Conservation (phyloP, 2,797 vertebrate species). For the Tapera naevia region DNA sequence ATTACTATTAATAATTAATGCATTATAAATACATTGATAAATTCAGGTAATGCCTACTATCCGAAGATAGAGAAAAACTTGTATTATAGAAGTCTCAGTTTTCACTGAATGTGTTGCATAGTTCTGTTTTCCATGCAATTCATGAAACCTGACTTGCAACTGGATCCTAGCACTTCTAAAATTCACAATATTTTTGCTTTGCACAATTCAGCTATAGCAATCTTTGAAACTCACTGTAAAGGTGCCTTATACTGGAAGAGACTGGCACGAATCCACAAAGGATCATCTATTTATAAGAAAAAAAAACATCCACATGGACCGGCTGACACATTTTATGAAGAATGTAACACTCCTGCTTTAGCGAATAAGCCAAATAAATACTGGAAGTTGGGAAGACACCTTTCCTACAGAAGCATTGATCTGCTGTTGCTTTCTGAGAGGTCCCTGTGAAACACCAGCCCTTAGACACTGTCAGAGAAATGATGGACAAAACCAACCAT, state of each 20-base stretch:
- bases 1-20: too few species aligned
- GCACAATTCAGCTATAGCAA: not conserved
- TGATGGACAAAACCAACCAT: not conserved
- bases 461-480: not conserved
- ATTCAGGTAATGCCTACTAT: not conserved
- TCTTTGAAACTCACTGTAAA: not conserved
- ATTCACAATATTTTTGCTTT: not conserved
- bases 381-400: not conserved
- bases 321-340: conserved; percentile 26
- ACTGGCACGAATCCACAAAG: conserved; percentile 3
- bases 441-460: not conserved
- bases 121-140: not conserved
- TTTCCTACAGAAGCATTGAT: not conserved
- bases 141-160: not conserved
- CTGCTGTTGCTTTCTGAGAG: not conserved
- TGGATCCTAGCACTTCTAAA: not conserved
- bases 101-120: not conserved
- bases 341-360: not conserved
- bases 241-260: not conserved
- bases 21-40: not conserved
- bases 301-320: not conserved
- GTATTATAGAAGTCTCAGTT: not conserved
- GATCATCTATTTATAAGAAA: conserved; percentile 23
- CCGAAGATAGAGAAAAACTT: not conserved
- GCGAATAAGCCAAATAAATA: conserved; percentile 30